These are phyloP conservation scores for Acanthopagrus latus DNA, from an alignment of 2,797 vertebrate species.

Conservation along the genomic window DNA sequence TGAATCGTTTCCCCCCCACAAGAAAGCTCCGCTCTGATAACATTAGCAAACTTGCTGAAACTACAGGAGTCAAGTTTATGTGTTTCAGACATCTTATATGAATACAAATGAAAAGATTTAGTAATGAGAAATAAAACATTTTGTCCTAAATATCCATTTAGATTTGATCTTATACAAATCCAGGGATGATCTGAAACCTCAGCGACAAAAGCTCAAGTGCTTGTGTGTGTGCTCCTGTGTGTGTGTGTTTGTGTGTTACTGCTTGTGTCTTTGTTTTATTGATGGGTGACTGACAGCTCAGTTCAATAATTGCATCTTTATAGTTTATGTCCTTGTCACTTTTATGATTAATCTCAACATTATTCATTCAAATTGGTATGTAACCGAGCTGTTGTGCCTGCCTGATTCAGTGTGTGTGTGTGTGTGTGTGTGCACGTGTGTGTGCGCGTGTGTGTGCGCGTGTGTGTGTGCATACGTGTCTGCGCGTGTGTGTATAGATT, in stretches of 20 bases:
- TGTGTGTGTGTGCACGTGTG: background rate
- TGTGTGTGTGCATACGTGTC: background rate
- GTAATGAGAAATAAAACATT: background rate
- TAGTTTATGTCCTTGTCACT: slow-evolving; percentile 65
- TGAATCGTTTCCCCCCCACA: slow-evolving; percentile 56
- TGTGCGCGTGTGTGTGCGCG: background rate
- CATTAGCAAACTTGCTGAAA: slow-evolving; percentile 28
- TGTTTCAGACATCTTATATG: background rate
- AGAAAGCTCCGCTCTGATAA: slow-evolving; percentile 44
- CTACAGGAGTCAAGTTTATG: background rate
- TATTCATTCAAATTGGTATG: slow-evolving; percentile 33
- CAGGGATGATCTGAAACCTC: background rate
- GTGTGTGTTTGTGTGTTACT: background rate
- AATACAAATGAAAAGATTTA: background rate
- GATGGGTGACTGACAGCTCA: slow-evolving; percentile 31
- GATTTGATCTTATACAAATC: background rate
- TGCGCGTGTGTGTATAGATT: slow-evolving; percentile 15
- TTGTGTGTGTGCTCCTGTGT: background rate
- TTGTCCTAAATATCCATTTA: background rate
- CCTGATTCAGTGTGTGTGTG: background rate
- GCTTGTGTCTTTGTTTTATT: slow-evolving; percentile 17
- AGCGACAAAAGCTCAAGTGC: background rate
- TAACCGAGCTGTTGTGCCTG: background rate
- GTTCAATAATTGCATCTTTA: slow-evolving; percentile 58
- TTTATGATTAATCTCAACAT: slow-evolving; percentile 60